Evolutionary conservation across 2,797 vertebrate species (phyloP), one percentile per base, ranked within the genome.

Genomic region (Enteromius radiatus): DNA sequence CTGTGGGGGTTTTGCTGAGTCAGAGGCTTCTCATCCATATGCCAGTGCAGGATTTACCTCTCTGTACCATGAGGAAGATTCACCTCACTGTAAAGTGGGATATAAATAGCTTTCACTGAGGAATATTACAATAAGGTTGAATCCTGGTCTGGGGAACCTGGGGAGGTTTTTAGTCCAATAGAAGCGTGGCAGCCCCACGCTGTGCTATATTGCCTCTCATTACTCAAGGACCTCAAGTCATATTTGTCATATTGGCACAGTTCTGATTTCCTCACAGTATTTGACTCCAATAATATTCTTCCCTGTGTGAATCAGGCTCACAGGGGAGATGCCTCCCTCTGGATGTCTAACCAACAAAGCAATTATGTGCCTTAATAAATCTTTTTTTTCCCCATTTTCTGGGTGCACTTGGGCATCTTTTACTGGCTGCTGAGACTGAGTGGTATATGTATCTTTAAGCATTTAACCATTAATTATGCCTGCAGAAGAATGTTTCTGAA

Each of bases 81-180:
- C 75, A 87, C 67, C 82, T 63, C 75, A 59, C 85, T 83, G 76
- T 88, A 89, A 85, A 88, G 74, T 76, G 82, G 70, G 87, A 71
- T 88, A 89, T 89, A 88, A 91, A 92, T 90, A 92, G 87, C 88
- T 90, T 90, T 88, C 86, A 89, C 78, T 83, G 88, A 89, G 87
- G 86, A 87, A 82, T 69, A 84, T 79, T 87, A 86, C 76, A 80
- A 75, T 87, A 77, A 81, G 88, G 89, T 89, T 91, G 71, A 86
- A 88, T 91, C 89, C 83, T 87, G 82, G 88, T 91, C 88, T 87
- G 54, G 81, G 78, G 68, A 90, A 67, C 85, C 85, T 77, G 19
- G 54, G 86, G 83, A 80, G 47, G 38, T 80, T 80, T 80, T 88
- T 41, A 68, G 84, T 63, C 80, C 43, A 78, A 76, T 86, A 75